Base-by-base conservation (phyloP, 2,113 vertebrate species). In the Paramisgurnus dabryanus region DNA sequence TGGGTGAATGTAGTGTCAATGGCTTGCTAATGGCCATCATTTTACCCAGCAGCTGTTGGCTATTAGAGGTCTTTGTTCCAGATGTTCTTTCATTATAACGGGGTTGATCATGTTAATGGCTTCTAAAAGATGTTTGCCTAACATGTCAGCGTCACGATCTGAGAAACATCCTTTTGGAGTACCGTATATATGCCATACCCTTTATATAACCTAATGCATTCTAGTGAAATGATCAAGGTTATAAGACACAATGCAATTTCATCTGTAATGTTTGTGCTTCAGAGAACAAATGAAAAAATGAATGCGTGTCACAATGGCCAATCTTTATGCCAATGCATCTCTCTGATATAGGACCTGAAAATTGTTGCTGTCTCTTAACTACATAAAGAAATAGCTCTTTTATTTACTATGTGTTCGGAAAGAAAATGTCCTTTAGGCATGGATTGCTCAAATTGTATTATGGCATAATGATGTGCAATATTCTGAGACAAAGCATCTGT, bases 11-110 rank as follows among this genome's bases (percentile, higher is more conserved):
- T 50, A 15, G 22, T 75, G 70, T 80, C 49, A 67, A 58, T 34
- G 50, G 60, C 69, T 57, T 9, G 18, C 18, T 80, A 80, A 80
- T 73, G 55, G 70, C 78, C 76, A 69, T 86, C 86, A 88, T 86
- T 90, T 87, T 88, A 82, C 83, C 83, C 85, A 89, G 87, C 92
- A 93, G 90, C 91, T 94, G 91, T 92, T 90, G 89, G 89, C 89
- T 90, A 90, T 93, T 92, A 92, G 88, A 61, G 77, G 57, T 84
- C 87, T 91, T 91, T 91, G 88, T 93, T 91, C 91, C 92, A 93
- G 92, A 90, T 91, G 89, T 92, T 93, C 88, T 90, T 87, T 91
- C 89, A 91, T 92, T 90, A 91, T 84, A 91, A 89, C 87, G 71
- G 86, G 85, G 90, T 92, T 91, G 89, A 91, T 93, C 90, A 91